These are phyloP conservation scores for Cephus pygmeus DNA, from an alignment of 2,888 invertebrate genomes.

Conservation along the genomic window DNA sequence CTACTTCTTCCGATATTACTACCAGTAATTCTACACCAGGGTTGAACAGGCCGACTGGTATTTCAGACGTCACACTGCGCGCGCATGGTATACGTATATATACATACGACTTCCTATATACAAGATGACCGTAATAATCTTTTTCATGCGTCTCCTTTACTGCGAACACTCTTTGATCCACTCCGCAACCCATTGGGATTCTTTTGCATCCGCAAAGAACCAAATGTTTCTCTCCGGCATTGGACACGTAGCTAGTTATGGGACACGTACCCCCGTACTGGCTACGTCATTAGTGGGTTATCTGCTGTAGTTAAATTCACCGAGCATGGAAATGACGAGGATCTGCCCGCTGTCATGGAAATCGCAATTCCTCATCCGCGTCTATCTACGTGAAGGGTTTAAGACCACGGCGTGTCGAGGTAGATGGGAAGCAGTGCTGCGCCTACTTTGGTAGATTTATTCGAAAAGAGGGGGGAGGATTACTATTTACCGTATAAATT, in stretches of 20 bases:
- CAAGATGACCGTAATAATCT: background rate
- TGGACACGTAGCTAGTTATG: background rate
- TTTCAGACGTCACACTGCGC: background rate
- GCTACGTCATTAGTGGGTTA: background rate
- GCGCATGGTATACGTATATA: background rate
- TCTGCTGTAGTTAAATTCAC: background rate
- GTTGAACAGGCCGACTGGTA: background rate
- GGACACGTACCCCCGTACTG: background rate
- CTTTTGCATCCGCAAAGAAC: background rate
- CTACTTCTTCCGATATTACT: constrained; percentile 30
- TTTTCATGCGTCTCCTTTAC: background rate
- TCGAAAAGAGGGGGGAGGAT: constrained; percentile 41
- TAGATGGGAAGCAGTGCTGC: constrained; percentile 18
- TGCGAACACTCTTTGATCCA: background rate
- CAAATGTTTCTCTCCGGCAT: background rate
- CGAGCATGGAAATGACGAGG: background rate
- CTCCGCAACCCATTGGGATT: background rate
- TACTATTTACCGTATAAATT: constrained; percentile 55
- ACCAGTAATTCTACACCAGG: constrained; percentile 26
- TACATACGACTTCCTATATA: background rate
- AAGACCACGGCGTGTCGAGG: constrained; percentile 33
- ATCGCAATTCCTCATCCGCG: constrained; percentile 6
- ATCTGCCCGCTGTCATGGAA: background rate
- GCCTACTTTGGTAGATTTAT: constrained; percentile 44
- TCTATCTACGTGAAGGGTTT: constrained; percentile 32